Base-by-base conservation (phyloP, 1,140 invertebrate genomes). In the Potamilus streckersoni region DNA sequence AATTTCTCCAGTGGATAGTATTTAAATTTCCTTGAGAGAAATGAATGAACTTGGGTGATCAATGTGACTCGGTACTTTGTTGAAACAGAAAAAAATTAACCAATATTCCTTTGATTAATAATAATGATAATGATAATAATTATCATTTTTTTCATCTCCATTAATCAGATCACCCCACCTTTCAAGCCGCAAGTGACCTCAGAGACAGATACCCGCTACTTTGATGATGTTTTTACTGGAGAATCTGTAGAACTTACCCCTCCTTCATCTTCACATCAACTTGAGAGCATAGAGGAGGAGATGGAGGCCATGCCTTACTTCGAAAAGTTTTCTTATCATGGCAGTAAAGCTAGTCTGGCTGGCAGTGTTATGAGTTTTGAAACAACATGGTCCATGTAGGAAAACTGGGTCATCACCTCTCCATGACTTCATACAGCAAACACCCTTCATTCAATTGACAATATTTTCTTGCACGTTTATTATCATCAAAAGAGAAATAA, bases 191-290 rank as follows among this genome's bases (percentile, higher is more conserved):
- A 97, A 91, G 97, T 99, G 65, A 95, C 94, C 66, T 96, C 95
- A 20, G 97, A 99, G 85, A 99, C 95, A 57, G 98, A 99, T 91
- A 99, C 97, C 55, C 93, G 97, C 82, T 98, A 98, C 91, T 99
- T 99, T 91, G 97, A 99, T 91, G 94, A 95, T 74, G 96, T 98
- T 91, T 99, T 99, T 91, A 99, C 98, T n/a, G 96, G 96, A 70
- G 97, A 98, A 90, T 94, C 95, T 83, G 97, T 99, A 15, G 95
- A 98, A 91, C 90, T 99, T 66, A 99, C 98, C 74, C 97, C 97
- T 61, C 97, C 97, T 15, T 66, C 70, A 58, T 55, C 64, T 16
- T 74, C 73, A 14, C 74, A 79, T 27, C 72, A 79, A n/a, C 74
- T 85, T 15, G 83, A 86, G 65, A 82, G 81, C 31, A 82, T 85